Evolutionary conservation across 2,113 vertebrate genomes (phyloP).

Genomic region (Mionectes macconnelli): DNA sequence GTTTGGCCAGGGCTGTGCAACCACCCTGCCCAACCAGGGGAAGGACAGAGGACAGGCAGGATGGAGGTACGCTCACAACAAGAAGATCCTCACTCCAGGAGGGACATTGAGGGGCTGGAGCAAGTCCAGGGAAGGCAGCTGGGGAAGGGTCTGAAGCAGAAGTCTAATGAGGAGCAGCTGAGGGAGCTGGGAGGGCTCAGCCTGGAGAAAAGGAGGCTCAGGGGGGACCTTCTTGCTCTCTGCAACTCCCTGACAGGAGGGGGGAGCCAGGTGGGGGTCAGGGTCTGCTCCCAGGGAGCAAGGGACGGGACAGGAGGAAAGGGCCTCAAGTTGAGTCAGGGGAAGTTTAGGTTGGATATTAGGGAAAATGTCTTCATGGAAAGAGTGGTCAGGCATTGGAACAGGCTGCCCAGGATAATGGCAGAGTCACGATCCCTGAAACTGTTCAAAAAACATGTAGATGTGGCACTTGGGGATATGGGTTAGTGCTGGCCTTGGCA

Average conservation of each 20-base stretch:
- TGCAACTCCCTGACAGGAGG: neutral
- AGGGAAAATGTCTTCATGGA: neutral
- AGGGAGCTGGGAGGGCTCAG: neutral
- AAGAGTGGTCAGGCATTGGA: neutral
- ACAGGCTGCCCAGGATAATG: neutral
- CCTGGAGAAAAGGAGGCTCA: neutral
- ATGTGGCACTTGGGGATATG: neutral
- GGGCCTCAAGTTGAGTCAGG: neutral
- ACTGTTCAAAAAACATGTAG: neutral
- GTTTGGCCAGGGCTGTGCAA: neutral
- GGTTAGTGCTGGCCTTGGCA: neutral
- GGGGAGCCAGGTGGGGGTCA: neutral
- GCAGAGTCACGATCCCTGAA: neutral
- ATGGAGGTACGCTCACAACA: neutral
- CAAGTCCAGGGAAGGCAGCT: accelerated
- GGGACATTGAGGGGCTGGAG: neutral
- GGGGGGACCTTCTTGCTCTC: neutral
- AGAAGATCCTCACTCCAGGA: neutral
- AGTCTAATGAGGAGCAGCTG: neutral
- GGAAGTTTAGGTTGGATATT: neutral
- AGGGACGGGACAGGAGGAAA: neutral
- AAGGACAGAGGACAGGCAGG: neutral
- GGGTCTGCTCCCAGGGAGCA: neutral
- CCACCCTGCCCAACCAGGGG: neutral
- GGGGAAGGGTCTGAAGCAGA: neutral